phyloP scores from a whole-genome alignment of 2,888 invertebrate species.

The Embidobia sp. region DNA sequence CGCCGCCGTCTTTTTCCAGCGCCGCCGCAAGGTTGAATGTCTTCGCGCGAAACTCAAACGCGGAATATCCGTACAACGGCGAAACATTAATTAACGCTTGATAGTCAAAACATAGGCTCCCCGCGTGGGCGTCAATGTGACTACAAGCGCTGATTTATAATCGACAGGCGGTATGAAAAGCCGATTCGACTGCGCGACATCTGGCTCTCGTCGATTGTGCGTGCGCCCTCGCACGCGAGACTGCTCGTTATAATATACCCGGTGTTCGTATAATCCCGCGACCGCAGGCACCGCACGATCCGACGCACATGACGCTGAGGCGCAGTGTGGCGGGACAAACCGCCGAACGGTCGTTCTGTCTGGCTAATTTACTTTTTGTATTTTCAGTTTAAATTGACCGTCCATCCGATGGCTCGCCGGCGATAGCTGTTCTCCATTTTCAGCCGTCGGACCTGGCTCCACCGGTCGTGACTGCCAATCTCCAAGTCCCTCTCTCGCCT shows the following conservation, averaged over 20 bases:
- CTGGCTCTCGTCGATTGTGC: constrained; percentile 62
- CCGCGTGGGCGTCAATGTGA: constrained; percentile 47
- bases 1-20: too few species aligned
- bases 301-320: constrained; percentile 78
- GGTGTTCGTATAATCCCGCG: constrained; percentile 77
- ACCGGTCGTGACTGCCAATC: constrained; percentile 76
- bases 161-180: constrained; percentile 41
- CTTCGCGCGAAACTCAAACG: too few species aligned
- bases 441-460: constrained; percentile 70
- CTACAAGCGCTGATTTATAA: constrained; percentile 62
- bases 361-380: constrained; percentile 80
- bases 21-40: constrained; percentile 27
- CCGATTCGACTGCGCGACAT: constrained; percentile 59
- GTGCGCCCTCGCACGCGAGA: constrained; percentile 47
- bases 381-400: constrained; percentile 79
- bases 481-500: constrained; percentile 51
- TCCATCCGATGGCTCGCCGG: constrained; percentile 70
- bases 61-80: constrained; percentile 1
- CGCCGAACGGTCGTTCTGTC: constrained; percentile 75
- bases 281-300: constrained; percentile 78
- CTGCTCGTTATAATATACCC: constrained; percentile 72
- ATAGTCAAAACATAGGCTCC: constrained; percentile 53
- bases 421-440: constrained; percentile 70
- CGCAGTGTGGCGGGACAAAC: constrained; percentile 74
- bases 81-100: constrained; percentile 53